Conservation (phyloP, 2,888 invertebrate species). For the Macropis europaea region DNA sequence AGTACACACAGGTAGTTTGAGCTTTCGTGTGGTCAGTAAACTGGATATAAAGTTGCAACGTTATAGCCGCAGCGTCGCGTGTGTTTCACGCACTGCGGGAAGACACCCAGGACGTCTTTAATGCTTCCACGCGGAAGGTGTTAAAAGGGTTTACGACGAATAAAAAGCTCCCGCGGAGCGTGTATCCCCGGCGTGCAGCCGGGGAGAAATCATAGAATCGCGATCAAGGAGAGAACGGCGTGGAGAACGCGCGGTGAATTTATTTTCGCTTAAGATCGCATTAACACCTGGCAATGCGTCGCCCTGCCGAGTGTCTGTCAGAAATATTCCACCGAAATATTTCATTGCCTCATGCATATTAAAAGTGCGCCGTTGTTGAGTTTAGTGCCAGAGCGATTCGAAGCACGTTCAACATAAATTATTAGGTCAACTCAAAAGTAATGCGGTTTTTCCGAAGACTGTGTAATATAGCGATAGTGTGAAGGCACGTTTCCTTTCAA, state of each 20-base stretch:
- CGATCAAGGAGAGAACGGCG: neutral
- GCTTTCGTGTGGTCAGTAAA: slow-evolving; percentile 46
- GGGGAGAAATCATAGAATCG: neutral
- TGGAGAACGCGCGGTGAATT: neutral
- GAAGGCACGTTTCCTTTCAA: no score
- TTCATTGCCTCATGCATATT: no score
- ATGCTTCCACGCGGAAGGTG: slow-evolving; percentile 43
- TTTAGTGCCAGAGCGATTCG: no score
- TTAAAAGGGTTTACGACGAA: slow-evolving; percentile 56
- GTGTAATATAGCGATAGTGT: no score
- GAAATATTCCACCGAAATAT: no score
- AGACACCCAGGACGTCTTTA: slow-evolving; percentile 46
- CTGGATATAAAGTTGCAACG: slow-evolving; percentile 41
- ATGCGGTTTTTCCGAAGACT: no score
- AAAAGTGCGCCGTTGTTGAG: no score
- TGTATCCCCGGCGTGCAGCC: neutral
- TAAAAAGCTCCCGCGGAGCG: slow-evolving; percentile 46
- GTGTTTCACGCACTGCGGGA: slow-evolving; percentile 46
- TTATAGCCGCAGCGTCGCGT: slow-evolving; percentile 21
- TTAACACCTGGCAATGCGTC: neutral
- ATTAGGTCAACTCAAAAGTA: no score
- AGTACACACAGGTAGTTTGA: slow-evolving; percentile 42
- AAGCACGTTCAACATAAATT: no score
- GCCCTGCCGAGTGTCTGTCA: no score
- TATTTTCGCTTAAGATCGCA: slow-evolving; percentile 16